Evolutionary conservation across 2,797 vertebrate species (phyloP).

Genomic region (Staurois parvus): DNA sequence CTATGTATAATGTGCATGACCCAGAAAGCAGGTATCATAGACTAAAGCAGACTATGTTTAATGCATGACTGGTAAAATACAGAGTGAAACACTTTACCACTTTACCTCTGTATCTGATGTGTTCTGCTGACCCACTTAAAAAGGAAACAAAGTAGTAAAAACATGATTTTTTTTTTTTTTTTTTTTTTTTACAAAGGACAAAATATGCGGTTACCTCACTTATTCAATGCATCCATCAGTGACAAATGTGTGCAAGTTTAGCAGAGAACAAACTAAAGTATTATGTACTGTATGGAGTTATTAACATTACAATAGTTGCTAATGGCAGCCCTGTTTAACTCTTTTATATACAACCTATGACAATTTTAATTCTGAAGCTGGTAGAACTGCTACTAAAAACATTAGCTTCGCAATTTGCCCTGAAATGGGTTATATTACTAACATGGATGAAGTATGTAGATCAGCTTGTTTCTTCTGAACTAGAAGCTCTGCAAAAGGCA

Average conservation of each 20-base stretch:
- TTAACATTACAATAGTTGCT: background rate
- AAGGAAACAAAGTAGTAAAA: background rate
- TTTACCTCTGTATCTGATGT: conserved; percentile 5
- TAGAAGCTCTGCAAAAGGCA: no score
- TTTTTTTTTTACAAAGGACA: background rate
- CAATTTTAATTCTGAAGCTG: no score
- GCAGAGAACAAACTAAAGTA: background rate
- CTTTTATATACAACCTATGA: no score
- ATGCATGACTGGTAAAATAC: conserved; percentile 20
- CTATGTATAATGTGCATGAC: conserved; percentile 14
- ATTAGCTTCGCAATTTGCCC: no score
- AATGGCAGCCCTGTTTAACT: no score
- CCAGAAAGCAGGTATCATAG: conserved; percentile 15
- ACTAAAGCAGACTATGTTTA: conserved; percentile 5
- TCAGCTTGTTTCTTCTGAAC: no score
- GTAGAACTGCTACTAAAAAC: no score
- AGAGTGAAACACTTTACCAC: background rate
- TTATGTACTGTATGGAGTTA: background rate
- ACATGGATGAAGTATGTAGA: no score
- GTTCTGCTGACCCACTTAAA: conserved; percentile 9
- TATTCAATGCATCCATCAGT: no score
- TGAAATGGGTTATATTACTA: no score
- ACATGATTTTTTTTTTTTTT: no score
- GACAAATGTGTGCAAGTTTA: background rate
- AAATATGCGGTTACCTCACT: background rate